Evolutionary conservation across 2,797 vertebrate genomes (phyloP), one percentile per base, ranked within the genome.

Genomic region (Epinephelus malabaricus): DNA sequence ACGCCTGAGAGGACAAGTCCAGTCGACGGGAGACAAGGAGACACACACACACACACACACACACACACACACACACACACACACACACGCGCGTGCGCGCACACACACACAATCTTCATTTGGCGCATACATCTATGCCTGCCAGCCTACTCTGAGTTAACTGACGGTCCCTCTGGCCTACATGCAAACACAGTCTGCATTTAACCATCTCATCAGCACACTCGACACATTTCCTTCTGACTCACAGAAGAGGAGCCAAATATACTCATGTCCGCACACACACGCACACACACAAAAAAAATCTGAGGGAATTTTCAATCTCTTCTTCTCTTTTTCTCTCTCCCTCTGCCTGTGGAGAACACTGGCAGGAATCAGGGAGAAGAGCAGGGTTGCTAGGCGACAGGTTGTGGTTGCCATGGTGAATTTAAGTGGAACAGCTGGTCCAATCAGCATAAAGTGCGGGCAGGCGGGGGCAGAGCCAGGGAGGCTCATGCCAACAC

Each of bases 331-430:
- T 79, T 85, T 92, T 86, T 89, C 83, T 84, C 89, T 76, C 89
- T 91, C 86, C 87, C 84, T 92, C 93, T 89, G 96, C 96, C 96
- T 96, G 95, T 96, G 95, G 97, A 97, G 97, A 97, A 96, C 95
- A 96, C 96, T 96, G 93, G 96, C 96, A 94, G 90, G 95, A 95
- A 96, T 96, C 96, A 91, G 91, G 94, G 94, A 95, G 95, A 95
- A 94, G 94, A 96, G 94, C 93, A 87, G 82, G 92, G 96, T 98
- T 97, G 96, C 97, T 96, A 97, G 95, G 97, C 96, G 95, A 98
- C 98, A 93, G 95, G 96, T 97, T 97, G 96, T 96, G 97, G 98
- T 99, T 99, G 97, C 97, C 96, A 98, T 99, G 97, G 97, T 95
- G 97, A 98, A 96, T 97, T 95, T 90, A 96, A 97, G 97, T 96